Evolutionary conservation across 2,888 invertebrate species (phyloP).

Genomic region (Latrodectus hesperus): DNA sequence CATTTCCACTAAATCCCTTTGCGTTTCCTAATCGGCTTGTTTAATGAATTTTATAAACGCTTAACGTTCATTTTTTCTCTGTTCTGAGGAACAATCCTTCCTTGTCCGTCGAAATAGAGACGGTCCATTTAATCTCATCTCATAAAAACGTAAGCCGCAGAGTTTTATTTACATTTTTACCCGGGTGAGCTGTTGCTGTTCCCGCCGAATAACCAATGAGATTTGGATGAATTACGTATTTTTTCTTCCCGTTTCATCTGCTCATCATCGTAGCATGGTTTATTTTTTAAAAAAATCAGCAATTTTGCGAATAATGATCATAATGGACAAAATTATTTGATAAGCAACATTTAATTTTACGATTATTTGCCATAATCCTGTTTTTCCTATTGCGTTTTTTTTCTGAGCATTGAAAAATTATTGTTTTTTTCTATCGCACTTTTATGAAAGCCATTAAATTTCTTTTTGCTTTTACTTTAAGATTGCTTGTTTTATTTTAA

Average conservation of each 20-base stretch:
- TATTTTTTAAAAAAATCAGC: background rate
- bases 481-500: background rate
- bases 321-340: constrained; percentile 17
- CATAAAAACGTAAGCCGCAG: constrained; percentile 36
- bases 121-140: constrained; percentile 36
- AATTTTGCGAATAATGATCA: constrained; percentile 20
- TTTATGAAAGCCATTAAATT: background rate
- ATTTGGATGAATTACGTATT: background rate
- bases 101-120: background rate
- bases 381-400: background rate
- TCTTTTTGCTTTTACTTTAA: background rate
- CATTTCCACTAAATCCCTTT: constrained; percentile 48
- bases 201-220: background rate
- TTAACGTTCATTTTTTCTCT: constrained; percentile 20
- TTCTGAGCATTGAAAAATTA: background rate
- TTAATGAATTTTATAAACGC: constrained; percentile 61
- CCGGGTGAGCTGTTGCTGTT: background rate
- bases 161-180: constrained; percentile 36
- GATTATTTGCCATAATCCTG: constrained; percentile 28
- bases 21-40: constrained; percentile 55
- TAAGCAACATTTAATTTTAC: constrained; percentile 57
- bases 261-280: background rate
- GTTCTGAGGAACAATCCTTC: background rate
- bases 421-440: background rate
- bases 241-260: background rate